Conservation (phyloP, 2,888 invertebrate species). For the Rapana venosa region DNA sequence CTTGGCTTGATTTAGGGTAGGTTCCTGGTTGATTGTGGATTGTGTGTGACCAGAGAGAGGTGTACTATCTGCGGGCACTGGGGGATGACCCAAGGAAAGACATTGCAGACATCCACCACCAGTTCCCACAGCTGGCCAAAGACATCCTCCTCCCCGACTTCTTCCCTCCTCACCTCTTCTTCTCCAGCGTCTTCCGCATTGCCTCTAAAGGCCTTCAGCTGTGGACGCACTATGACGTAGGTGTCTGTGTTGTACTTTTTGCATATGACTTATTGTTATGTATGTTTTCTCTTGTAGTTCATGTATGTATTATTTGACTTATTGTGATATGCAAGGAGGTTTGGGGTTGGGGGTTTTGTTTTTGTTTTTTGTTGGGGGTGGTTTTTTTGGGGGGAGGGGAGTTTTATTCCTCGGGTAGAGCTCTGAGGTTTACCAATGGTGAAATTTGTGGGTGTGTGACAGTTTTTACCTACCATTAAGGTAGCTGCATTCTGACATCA, state of each 20-base stretch:
- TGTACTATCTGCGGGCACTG: conserved; percentile 79
- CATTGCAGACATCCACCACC: conserved; percentile 79
- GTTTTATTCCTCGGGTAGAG: no score
- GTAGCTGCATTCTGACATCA: no score
- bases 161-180: conserved; percentile 78
- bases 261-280: not conserved
- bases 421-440: no score
- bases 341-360: no score
- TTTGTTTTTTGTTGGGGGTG: no score
- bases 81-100: conserved; percentile 80
- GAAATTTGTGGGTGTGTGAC: no score
- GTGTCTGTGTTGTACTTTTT: conserved; percentile 41
- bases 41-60: conserved; percentile 67
- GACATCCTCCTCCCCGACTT: conserved; percentile 79
- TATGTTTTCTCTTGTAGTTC: not conserved
- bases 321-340: no score
- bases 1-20: no score
- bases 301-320: no score
- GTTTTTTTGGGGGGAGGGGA: no score
- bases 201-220: conserved; percentile 80
- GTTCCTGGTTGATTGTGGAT: no score
- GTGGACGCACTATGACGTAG: conserved; percentile 82
- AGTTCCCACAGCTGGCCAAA: conserved; percentile 79
- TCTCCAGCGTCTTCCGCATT: conserved; percentile 81
- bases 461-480: no score